Base-by-base conservation (phyloP, 1,140 invertebrate genomes). In the Nixonia krombeini region DNA sequence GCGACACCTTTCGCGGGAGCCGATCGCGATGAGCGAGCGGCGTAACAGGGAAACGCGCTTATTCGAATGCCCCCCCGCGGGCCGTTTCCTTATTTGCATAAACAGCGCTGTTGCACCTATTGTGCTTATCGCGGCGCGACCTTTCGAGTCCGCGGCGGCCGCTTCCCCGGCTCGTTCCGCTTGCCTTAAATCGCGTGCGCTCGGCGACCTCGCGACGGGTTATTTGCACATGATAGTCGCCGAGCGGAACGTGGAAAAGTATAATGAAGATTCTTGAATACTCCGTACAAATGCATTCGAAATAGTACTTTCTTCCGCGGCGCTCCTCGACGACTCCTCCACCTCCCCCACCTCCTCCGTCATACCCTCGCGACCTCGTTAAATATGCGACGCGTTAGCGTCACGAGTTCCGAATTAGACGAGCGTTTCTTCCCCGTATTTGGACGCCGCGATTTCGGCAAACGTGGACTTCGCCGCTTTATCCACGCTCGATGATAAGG, bases 101-200 rank as follows among this genome's bases (percentile, higher is more conserved):
- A 63, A 69, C 66, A 69, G 66, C 66, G 35, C 31, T 58, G 57
- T 68, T 68, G 57, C 57, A 53, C 58, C 66, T 69, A 58, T 69
- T 68, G 64, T 68, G 47, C 46, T 47, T 29, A 35, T 40, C 53
- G 49, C 45, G 35, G 31, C 44, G 41, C 63, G 50, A 66, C 63
- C 42, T 58, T 47, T 37, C 49, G 15, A 44, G 53, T 28, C 37
- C 35, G 42, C 4, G 5, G 33, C 5, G 33, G 13, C 33, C 13
- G 33, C 45, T 25, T 47, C 8, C n/a, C 35, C 10, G 41, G 49
- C 49, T 46, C 47, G 63, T 56, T 67, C 25, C 38, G 50, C 21
- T 31, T 50, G 50, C 44, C 50, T 29, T 45, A 35, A 67, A 67
- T 67, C 41, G 45, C 63, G 55, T 53, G n/a, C 33, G 10, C 2